Conservation (phyloP, 1,140 invertebrate species). For the Propsilocerus akamusi region DNA sequence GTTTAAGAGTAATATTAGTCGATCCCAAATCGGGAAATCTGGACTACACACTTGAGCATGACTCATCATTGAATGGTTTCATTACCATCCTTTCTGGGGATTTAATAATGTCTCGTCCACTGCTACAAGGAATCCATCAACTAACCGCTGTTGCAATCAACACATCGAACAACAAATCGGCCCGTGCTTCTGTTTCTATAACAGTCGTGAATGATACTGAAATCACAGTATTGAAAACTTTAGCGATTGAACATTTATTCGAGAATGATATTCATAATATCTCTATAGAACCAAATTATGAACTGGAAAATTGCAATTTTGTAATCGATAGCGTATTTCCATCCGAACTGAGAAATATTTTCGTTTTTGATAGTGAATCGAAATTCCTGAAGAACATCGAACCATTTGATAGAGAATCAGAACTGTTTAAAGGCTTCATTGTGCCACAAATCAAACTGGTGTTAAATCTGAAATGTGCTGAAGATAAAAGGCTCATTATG, state of each 20-base stretch:
- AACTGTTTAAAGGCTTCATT: neutral
- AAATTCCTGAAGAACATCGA: neutral
- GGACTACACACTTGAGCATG: neutral
- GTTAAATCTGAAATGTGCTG: neutral
- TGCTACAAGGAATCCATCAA: neutral
- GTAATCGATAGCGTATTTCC: neutral
- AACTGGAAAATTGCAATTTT: neutral
- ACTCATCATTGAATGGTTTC: neutral
- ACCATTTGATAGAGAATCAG: conserved; percentile 1
- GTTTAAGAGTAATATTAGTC: neutral
- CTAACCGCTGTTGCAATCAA: neutral
- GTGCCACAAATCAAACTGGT: conserved; percentile 4
- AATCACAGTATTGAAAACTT: neutral
- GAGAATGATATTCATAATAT: neutral
- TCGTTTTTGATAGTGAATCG: neutral
- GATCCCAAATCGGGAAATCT: neutral
- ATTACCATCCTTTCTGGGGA: neutral
- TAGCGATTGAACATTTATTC: neutral
- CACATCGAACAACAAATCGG: neutral
- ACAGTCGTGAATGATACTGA: neutral
- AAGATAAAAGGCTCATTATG: neutral
- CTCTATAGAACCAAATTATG: no score
- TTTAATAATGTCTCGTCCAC: neutral
- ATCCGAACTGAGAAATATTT: neutral
- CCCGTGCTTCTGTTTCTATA: neutral